Conservation (phyloP, 1,140 invertebrate species). For the Charaxes varanes region DNA sequence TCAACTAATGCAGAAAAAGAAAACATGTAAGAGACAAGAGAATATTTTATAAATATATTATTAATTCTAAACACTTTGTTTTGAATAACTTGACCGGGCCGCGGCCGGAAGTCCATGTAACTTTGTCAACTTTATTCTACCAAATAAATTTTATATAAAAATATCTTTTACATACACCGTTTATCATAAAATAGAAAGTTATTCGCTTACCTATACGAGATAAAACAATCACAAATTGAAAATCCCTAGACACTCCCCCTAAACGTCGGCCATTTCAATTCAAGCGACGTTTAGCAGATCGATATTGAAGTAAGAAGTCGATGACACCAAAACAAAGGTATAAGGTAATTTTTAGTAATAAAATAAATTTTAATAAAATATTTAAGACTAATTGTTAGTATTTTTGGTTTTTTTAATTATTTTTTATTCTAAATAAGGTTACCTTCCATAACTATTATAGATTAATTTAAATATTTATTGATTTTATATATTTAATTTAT, state of each 20-base stretch:
- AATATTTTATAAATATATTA: slow-evolving; percentile 8
- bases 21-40: too few species aligned
- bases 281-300: slow-evolving; percentile 62
- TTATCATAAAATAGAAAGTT: slow-evolving; percentile 14
- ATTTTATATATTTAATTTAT: too few species aligned
- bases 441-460: too few species aligned
- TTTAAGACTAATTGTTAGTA: too few species aligned
- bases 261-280: slow-evolving; percentile 70
- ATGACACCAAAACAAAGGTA: slow-evolving; percentile 22
- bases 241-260: slow-evolving; percentile 66
- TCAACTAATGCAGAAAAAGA: too few species aligned
- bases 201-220: slow-evolving; percentile 46
- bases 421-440: too few species aligned
- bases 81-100: slow-evolving; percentile 59
- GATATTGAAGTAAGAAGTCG: slow-evolving; percentile 44
- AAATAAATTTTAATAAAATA: background rate
- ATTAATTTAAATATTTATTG: too few species aligned
- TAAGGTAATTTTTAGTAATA: background rate
- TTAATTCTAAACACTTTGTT: slow-evolving; percentile 57
- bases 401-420: too few species aligned
- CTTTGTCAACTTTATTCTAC: slow-evolving; percentile 5
- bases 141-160: slow-evolving; percentile 4
- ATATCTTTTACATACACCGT: slow-evolving; percentile 7
- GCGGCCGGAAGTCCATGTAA: slow-evolving; percentile 46
- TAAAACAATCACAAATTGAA: slow-evolving; percentile 49